phyloP scores from a whole-genome alignment of 2,113 vertebrate genomes.

The Perognathus longimembris region DNA sequence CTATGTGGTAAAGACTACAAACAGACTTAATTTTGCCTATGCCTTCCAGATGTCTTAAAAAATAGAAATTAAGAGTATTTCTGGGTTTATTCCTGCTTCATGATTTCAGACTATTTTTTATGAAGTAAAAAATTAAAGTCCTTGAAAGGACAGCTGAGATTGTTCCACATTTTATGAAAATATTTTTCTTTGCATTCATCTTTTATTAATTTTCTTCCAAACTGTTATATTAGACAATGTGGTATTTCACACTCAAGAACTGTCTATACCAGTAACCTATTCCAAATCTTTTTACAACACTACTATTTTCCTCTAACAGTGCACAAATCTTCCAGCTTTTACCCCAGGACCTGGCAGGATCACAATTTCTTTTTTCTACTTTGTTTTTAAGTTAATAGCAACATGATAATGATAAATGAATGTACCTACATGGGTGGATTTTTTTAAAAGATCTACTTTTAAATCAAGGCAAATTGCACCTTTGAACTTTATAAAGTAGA shows the following conservation, averaged over 20 bases:
- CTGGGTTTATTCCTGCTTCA: constrained; percentile 14
- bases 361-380: constrained; percentile 34
- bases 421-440: constrained; percentile 41
- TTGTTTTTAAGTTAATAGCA: constrained; percentile 56
- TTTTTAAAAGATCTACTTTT: constrained; percentile 57
- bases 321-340: constrained; percentile 50
- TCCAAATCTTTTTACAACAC: constrained; percentile 52
- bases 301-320: constrained; percentile 55
- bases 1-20: constrained; percentile 43
- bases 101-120: constrained; percentile 56
- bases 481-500: constrained; percentile 59
- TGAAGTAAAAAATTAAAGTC: constrained; percentile 52
- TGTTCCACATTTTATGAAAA: constrained; percentile 46
- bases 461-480: constrained; percentile 48
- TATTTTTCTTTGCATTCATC: constrained; percentile 53
- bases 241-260: constrained; percentile 69
- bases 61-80: constrained; percentile 22
- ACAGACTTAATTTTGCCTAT: constrained; percentile 52
- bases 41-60: constrained; percentile 31
- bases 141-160: constrained; percentile 61
- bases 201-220: constrained; percentile 75
- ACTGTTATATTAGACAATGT: constrained; percentile 53
- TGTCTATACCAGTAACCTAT: constrained; percentile 45
- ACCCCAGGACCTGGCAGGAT: constrained; percentile 45
- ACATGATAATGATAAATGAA: constrained; percentile 53